Base-by-base conservation (phyloP, 2,113 vertebrate genomes). In the Ameiurus melas region DNA sequence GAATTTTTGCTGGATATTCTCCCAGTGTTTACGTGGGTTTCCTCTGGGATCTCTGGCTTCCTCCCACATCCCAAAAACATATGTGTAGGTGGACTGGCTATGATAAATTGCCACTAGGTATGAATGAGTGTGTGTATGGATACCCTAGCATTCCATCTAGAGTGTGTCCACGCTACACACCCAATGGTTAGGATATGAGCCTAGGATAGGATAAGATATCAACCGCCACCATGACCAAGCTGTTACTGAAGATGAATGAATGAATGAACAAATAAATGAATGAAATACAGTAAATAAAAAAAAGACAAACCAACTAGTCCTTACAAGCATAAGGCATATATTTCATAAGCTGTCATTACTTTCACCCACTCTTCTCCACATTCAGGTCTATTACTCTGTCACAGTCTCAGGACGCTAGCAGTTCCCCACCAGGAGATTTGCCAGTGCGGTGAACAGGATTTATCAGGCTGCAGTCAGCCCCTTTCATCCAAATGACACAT, bases 401-500 rank as follows among this genome's bases (percentile, higher is more conserved):
- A 89, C 47, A 82, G 88, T 87, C 86, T 90, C 87, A 83, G 82
- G 88, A 90, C 83, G 92, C 89, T 85, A 66, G 88, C 85, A 1
- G 80, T 58, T 92, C 93, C 57, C 95, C 92, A 90, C 92, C 5
- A 92, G 94, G 93, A 95, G 93, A 87, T 89, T 92, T 94, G 93
- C 93, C 88, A 92, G 92, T 92, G 91, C 93, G 90, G 94, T 95
- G 95, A 95, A 94, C 92, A 94, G 95, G 94, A 95, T 96, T 95
- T 95, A 96, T 96, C 95, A 94, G 91, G 80, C 70, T 92, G 93
- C 94, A 94, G 84, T 90, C 93, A 92, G 93, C 80, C 94, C 92
- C 94, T 94, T 93, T 94, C 92, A 94, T 95, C 95, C 95, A 95
- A 94, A 96, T 95, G 95, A 96, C 93, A 94, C 93, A 93, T 93